phyloP scores from a whole-genome alignment of 2,888 invertebrate species.

The Heliconius ethilla region DNA sequence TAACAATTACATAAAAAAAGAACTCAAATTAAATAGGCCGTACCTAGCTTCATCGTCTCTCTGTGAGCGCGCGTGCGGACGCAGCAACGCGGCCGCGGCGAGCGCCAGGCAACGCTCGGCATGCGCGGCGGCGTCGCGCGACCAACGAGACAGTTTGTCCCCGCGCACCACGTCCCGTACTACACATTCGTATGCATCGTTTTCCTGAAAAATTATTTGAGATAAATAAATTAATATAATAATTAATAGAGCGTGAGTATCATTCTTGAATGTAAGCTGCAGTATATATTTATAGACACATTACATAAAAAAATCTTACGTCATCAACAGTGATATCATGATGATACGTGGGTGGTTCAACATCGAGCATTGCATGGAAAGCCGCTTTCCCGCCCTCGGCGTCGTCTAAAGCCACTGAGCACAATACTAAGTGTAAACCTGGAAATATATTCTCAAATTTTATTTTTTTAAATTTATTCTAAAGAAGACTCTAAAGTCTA shows the following conservation, averaged over 20 bases:
- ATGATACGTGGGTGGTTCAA: conserved; percentile 83
- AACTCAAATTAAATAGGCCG: neutral
- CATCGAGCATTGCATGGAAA: conserved; percentile 94
- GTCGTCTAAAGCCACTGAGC: conserved; percentile 94
- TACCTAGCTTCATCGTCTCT: conserved; percentile 65
- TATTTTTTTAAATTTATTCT: neutral
- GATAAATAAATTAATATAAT: neutral
- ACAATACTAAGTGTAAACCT: conserved; percentile 94
- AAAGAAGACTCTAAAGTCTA: too few species aligned
- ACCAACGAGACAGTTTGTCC: conserved; percentile 74
- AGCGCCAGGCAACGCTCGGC: conserved; percentile 76
- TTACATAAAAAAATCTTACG: conserved; percentile 52
- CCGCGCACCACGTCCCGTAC: conserved; percentile 75
- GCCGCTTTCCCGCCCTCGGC: conserved; percentile 96
- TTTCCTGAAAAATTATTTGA: conserved; percentile 57
- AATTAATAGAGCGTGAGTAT: too few species aligned
- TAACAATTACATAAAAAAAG: neutral
- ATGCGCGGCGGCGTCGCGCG: conserved; percentile 68
- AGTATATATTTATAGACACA: neutral
- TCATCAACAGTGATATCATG: conserved; percentile 75
- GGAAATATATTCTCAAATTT: conserved; percentile 46
- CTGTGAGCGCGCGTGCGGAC: conserved; percentile 56
- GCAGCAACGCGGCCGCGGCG: conserved; percentile 73
- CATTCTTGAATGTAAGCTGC: too few species aligned
- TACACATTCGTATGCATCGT: conserved; percentile 72